Percentiles rank a stretch among this genome's conserved stretches.
Evolutionary conservation across 1,140 invertebrate genomes (phyloP).

Genomic region (Globodera ellingtonae): DNA sequence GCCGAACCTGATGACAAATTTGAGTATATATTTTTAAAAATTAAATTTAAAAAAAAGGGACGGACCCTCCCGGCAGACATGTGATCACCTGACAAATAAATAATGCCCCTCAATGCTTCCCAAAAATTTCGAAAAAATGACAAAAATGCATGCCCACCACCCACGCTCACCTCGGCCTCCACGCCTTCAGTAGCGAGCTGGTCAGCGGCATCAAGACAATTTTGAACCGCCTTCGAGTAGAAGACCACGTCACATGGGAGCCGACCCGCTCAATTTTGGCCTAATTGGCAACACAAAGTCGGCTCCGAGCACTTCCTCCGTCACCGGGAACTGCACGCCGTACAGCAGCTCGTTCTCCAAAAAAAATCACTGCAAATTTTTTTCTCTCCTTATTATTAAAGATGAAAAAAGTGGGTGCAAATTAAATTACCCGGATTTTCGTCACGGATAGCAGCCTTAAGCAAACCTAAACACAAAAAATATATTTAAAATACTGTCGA

Average conservation of each 20-base stretch:
- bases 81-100: conserved; percentile 75
- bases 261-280: conserved; percentile 88
- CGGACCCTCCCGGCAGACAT: too few species aligned
- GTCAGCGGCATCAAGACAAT: conserved; percentile 83
- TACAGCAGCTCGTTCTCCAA: conserved; percentile 97
- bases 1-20: conserved; percentile 16
- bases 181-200: conserved; percentile 73
- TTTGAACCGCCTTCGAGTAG: conserved; percentile 86
- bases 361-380: conserved; percentile 80
- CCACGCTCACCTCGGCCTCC: too few species aligned
- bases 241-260: conserved; percentile 89
- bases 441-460: conserved; percentile 92
- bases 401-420: conserved; percentile 77
- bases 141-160: conserved; percentile 68
- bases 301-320: conserved; percentile 83
- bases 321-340: conserved; percentile 84
- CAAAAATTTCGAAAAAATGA: not conserved
- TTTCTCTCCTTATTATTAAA: too few species aligned
- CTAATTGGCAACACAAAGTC: conserved; percentile 93
- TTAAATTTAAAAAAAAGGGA: too few species aligned
- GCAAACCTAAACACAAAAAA: conserved; percentile 67
- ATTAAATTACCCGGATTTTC: conserved; percentile 67
- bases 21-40: too few species aligned
- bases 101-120: not conserved
- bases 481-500: not conserved